Base-by-base conservation (phyloP, 2,113 vertebrate species). In the Furnarius figulus region DNA sequence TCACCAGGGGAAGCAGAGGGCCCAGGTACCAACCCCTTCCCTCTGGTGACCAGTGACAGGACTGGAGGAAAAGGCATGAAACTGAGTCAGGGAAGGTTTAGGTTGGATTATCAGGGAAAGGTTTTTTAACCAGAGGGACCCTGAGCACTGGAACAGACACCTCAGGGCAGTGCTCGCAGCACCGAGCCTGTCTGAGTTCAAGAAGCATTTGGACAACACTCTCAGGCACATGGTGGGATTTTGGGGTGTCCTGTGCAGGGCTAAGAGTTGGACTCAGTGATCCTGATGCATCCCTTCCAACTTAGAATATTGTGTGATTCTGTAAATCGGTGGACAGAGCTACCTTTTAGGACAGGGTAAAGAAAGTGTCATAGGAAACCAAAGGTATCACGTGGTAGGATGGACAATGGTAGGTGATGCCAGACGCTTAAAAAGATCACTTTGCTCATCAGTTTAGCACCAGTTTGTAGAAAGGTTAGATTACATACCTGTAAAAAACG, bases 201-300 rank as follows among this genome's bases (percentile, higher is more conserved):
- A 27, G 42, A 31, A 65, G 31, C 2, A 1, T 44, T 81, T 33
- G 68, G 37, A 0, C 31, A 81, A 4, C 1, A 1, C 27, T 67
- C 2, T n/a, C 70, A 40, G 55, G 24, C 9, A 14, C 55, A 42
- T 12, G 14, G 0, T 55, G 55, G 40, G 55, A 23, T 33, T 70
- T 9, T 15, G 30, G 22, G 30, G 12, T 2, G 30, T 40, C 62
- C 40, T 42, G 47, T 2, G n/a, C 25, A 62, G 47, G 47, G 47
- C 4, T 25, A 6, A 12, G 6, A 2, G n/a, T 6, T 22, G 79
- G 14, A 20, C 30, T 49, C 0, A 2, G 6, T 55, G 55, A 37
- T 62, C 30, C 35, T 19, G 4, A 12, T 47, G 71, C 25, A 5
- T 42, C 25, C 22, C 21, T 62, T 33, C 40, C 35, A 28, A 8